Evolutionary conservation across 2,888 invertebrate species (phyloP).

Genomic region (Phania funesta): DNA sequence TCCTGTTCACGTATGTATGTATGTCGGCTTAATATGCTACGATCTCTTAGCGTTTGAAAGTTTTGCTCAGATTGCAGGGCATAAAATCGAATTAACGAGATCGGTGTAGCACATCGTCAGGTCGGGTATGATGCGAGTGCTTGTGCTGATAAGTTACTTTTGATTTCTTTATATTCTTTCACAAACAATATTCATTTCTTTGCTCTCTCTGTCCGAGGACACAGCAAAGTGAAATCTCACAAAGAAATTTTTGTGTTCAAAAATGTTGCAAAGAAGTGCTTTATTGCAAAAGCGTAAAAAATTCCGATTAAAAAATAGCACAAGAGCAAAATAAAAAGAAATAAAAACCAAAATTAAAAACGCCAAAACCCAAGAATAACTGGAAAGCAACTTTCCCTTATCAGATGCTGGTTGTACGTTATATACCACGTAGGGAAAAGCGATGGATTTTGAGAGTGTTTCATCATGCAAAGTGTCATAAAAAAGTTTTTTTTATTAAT

Average conservation of each 20-base stretch:
- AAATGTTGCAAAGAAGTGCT: constrained; percentile 43
- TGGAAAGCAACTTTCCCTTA: constrained; percentile 54
- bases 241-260: constrained; percentile 63
- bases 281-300: constrained; percentile 58
- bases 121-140: constrained; percentile 25
- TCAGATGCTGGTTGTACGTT: constrained; percentile 58
- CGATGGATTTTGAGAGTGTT: too few relatives aligned
- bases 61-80: neutral
- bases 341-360: constrained; percentile 13
- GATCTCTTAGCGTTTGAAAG: neutral
- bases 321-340: constrained; percentile 32
- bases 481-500: too few relatives aligned
- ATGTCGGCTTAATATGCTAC: too few relatives aligned
- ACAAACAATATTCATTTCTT: constrained; percentile 56
- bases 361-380: constrained; percentile 36
- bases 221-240: constrained; percentile 59
- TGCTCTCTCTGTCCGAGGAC: constrained; percentile 32
- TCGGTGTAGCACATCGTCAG: neutral
- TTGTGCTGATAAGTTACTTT: constrained; percentile 47
- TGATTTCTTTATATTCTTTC: constrained; percentile 28
- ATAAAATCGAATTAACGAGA: neutral
- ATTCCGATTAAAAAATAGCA: constrained; percentile 64
- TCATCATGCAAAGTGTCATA: too few relatives aligned
- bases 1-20: too few relatives aligned
- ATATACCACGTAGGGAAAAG: constrained; percentile 34